Evolutionary conservation across 2,113 vertebrate genomes (phyloP), one percentile per base, ranked within the genome.

Genomic region (Climacteris rufus): DNA sequence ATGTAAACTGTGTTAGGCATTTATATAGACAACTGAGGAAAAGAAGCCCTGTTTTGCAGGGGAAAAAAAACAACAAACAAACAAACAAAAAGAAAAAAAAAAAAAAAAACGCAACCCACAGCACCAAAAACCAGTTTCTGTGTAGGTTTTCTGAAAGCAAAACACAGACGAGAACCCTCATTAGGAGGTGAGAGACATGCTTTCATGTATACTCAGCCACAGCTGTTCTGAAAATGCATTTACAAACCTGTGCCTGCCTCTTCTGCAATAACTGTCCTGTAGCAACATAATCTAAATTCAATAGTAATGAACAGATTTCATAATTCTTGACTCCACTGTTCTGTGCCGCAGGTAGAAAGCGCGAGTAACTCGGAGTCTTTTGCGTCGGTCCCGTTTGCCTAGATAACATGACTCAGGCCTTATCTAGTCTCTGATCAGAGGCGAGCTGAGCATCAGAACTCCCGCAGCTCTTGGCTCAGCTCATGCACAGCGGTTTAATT

Each of bases 1-100:
- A 76, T 5, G 1, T 1, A 1, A 63, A 42, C 13, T 4, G 0
- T 37, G 23, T 22, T 20, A 75, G 20, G 12, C 2, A 25, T n/a
- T 42, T 56, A 8, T n/a, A 53, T 24, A 39, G 76, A 56, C 18
- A 76, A 42, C 4, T 7, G 6, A 59, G 24, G 15, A 52, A 78
- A 59, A 35, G 28, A 15, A 50, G 27, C 7, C 53, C 6, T 33
- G 13, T 8, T 8, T 49, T 30, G 12, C 10, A n/a, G n/a, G n/a
- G n/a, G n/a, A n/a, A n/a, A n/a, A n/a, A n/a, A n/a, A n/a, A n/a
- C n/a, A n/a, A n/a, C n/a, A n/a, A n/a, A n/a, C n/a, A n/a, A n/a
- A n/a, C n/a, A n/a, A n/a, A n/a, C n/a, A n/a, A n/a, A n/a, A n/a
- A n/a, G n/a, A n/a, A n/a, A n/a, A n/a, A n/a, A n/a, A n/a, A n/a